Percentiles rank a stretch among this genome's conserved stretches.
These are phyloP conservation scores for Nilaparvata lugens DNA, from an alignment of 1,140 invertebrate genomes.

Conservation along the genomic window DNA sequence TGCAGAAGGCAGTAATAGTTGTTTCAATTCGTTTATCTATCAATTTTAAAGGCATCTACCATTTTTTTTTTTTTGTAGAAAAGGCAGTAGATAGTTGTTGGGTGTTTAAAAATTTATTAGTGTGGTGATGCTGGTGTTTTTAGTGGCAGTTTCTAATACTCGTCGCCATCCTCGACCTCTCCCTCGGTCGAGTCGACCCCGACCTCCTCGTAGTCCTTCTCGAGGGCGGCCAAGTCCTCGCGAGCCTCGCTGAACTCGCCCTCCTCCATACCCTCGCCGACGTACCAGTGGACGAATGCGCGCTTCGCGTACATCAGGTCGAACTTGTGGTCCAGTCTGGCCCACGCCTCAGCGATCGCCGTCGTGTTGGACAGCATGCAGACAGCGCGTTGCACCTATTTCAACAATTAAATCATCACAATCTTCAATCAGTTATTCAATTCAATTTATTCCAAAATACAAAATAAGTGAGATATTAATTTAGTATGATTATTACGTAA, in stretches of 20 bases:
- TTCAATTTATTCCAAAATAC: too few relatives aligned
- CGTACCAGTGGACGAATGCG: constrained; percentile 31
- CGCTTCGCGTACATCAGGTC: constrained; percentile 54
- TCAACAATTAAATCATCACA: too few relatives aligned
- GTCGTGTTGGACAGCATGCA: constrained; percentile 84
- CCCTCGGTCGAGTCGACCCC: constrained; percentile 52
- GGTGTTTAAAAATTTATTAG: too few relatives aligned
- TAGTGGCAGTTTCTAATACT: constrained; percentile 31
- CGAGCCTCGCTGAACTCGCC: constrained; percentile 67
- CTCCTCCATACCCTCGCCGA: constrained; percentile 65
- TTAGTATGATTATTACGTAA: too few relatives aligned
- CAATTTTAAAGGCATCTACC: too few relatives aligned
- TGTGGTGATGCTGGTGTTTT: too few relatives aligned
- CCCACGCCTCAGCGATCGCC: constrained; percentile 75
- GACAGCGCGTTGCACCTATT: constrained; percentile 69
- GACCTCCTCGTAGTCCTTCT: constrained; percentile 58
- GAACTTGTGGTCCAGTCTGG: constrained; percentile 55
- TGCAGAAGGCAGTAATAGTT: too few relatives aligned
- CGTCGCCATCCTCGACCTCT: constrained; percentile 60
- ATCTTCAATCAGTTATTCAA: too few relatives aligned
- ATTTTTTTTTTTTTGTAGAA: too few relatives aligned
- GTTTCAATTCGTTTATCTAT: too few relatives aligned
- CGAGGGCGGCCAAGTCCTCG: constrained; percentile 64
- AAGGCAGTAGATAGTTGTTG: too few relatives aligned
- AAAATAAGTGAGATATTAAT: too few relatives aligned